Evolutionary conservation across 2,797 vertebrate genomes (phyloP).

Genomic region (Myotis planiceps): DNA sequence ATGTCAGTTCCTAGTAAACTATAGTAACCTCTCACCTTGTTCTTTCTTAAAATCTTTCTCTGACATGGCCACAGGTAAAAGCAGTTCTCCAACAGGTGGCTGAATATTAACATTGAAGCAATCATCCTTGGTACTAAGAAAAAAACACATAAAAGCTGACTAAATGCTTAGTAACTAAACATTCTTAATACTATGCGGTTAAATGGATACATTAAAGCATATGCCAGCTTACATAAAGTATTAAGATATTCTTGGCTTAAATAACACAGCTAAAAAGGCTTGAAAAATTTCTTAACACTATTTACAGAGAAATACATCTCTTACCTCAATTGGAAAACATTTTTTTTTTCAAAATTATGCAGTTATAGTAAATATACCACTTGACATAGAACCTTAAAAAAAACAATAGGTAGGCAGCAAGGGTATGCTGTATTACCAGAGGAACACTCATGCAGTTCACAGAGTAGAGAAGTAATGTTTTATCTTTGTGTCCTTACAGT

Average conservation of each 20-base stretch:
- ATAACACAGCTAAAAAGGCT: neutral
- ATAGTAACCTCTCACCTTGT: conserved; percentile 89
- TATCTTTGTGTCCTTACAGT: neutral
- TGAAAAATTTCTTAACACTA: neutral
- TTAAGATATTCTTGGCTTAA: neutral
- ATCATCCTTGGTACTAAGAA: conserved; percentile 93
- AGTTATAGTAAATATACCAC: conserved; percentile 5
- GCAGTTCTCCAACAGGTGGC: conserved; percentile 94
- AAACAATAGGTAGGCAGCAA: neutral
- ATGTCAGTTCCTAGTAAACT: conserved; percentile 33
- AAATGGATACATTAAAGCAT: conserved; percentile 10
- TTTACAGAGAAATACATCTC: conserved; percentile 34
- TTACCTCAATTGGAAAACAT: neutral
- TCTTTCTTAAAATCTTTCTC: conserved; percentile 95
- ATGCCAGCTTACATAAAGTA: neutral
- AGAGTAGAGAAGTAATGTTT: neutral
- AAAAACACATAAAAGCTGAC: conserved; percentile 72
- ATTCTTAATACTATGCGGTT: conserved; percentile 16
- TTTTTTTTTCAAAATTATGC: neutral
- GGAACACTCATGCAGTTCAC: neutral
- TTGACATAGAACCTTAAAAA: neutral
- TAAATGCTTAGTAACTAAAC: conserved; percentile 29
- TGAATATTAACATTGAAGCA: conserved; percentile 94
- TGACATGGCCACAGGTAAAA: conserved; percentile 93
- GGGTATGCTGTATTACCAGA: neutral